A percentile compares a stretch with the other conserved stretches of the same genome.
Conservation (phyloP, 2,797 vertebrate genomes). For the Gambelia wislizenii region DNA sequence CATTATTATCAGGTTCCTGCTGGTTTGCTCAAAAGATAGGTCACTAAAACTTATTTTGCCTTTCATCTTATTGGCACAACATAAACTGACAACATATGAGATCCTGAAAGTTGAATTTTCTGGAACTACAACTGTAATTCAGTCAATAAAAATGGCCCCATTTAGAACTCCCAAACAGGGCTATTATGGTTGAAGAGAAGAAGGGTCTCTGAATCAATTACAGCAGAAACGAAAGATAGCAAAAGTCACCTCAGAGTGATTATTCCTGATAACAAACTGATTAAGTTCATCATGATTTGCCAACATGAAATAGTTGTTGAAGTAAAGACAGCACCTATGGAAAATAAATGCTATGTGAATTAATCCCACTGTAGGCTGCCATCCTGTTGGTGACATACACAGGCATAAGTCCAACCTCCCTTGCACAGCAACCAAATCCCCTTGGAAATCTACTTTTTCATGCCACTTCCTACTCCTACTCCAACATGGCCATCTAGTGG, state of each 20-base stretch:
- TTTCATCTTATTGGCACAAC: neutral
- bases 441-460: too few relatives aligned
- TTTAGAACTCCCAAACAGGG: neutral
- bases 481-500: too few relatives aligned
- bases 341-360: neutral
- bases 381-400: too few relatives aligned
- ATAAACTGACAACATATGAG: neutral
- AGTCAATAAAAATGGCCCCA: neutral
- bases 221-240: neutral
- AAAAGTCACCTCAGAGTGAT: neutral
- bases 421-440: too few relatives aligned
- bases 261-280: neutral
- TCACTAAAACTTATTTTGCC: neutral
- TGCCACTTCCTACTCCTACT: too few relatives aligned
- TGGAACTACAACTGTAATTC: neutral
- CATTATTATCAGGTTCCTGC: neutral
- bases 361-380: neutral
- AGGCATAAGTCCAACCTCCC: too few relatives aligned
- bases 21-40: slow-evolving; percentile 19
- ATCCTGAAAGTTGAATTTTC: neutral
- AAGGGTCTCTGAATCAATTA: neutral
- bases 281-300: neutral
- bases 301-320: neutral
- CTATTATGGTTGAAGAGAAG: neutral
- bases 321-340: too few relatives aligned